A percentile compares a stretch with the other conserved stretches of the same genome.
Conservation (phyloP, 2,113 vertebrate genomes). For the Dipodomys ordii region DNA sequence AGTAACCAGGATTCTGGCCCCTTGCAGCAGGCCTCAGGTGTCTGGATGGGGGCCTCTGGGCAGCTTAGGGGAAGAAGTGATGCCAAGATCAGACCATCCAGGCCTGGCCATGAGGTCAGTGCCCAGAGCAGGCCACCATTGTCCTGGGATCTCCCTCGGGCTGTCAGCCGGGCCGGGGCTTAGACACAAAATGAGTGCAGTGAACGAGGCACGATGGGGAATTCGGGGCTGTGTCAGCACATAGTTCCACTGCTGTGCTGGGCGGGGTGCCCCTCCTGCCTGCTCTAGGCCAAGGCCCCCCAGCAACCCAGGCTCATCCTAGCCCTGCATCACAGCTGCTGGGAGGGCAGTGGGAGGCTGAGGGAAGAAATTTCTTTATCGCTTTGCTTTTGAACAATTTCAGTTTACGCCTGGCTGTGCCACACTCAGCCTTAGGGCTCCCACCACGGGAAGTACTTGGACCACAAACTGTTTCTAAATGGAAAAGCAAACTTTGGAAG, state of each 20-base stretch:
- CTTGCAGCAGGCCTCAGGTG: not conserved
- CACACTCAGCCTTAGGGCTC: not conserved
- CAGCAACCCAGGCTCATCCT: not conserved
- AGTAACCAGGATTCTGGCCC: not conserved
- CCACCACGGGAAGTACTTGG: not conserved
- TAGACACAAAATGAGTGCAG: constrained; percentile 67
- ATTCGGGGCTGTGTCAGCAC: constrained; percentile 62
- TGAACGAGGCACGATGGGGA: constrained; percentile 64
- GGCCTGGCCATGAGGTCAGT: constrained; percentile 28
- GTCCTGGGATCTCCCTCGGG: constrained; percentile 48
- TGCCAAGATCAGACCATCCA: not conserved
- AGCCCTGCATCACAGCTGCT: not conserved
- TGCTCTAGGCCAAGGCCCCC: not conserved
- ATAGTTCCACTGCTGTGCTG: not conserved
- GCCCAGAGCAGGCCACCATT: constrained; percentile 14
- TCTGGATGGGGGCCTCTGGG: not conserved
- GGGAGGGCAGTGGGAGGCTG: not conserved
- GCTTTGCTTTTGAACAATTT: not conserved
- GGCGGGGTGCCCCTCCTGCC: not conserved
- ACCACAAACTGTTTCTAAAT: not conserved
- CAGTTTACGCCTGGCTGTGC: not conserved
- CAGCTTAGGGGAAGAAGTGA: not conserved
- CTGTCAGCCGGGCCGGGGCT: constrained; percentile 19
- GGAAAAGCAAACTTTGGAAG: not conserved
- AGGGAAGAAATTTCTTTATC: not conserved